Base-by-base conservation (phyloP, 2,888 invertebrate species). In the Cataglyphis albicans region DNA sequence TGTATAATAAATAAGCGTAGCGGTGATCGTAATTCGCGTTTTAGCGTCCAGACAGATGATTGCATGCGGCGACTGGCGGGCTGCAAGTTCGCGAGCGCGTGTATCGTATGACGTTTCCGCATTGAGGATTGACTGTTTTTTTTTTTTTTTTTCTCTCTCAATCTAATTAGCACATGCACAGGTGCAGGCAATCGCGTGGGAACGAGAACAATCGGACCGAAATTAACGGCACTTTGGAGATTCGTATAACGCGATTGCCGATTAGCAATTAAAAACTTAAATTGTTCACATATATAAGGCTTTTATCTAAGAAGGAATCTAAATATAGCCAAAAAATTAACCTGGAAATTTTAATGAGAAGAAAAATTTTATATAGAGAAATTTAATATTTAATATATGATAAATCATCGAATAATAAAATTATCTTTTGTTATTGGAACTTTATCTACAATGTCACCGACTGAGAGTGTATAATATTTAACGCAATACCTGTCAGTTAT, bases 21-120 rank as follows among this genome's bases (percentile, higher is more conserved):
- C 44, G 82, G 38, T 3, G 57, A 3, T 72, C 12, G 38, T 59
- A 55, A 59, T 48, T 18, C 55, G 70, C 55, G 68, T 74, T 72
- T 72, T 29, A 55, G n/a, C 38, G 85, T 85, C 84, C 29, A 80
- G 72, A 86, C 80, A 80, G 68, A 48, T 57, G 87, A 65, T 91
- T 86, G 90, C 91, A 89, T 91, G 92, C 57, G 90, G 89, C 89
- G 89, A 88, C 91, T 67, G 70, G 80, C 82, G 21, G 63, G 52
- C 67, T 87, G 80, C 59, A 65, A 44, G 44, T 52, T 64, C 48
- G 44, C 63, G 29, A 15, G 80, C 44, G 63, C 82, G 29, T 78
- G 81, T 48, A 59, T 32, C 41, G 29, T 68, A 52, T 15, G 12
- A 48, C 9, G 41, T 44, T 41, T n/a, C 15, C 29, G 29, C 10